These are phyloP conservation scores for Phengaris alcon DNA, from an alignment of 2,888 invertebrate genomes.

Conservation along the genomic window DNA sequence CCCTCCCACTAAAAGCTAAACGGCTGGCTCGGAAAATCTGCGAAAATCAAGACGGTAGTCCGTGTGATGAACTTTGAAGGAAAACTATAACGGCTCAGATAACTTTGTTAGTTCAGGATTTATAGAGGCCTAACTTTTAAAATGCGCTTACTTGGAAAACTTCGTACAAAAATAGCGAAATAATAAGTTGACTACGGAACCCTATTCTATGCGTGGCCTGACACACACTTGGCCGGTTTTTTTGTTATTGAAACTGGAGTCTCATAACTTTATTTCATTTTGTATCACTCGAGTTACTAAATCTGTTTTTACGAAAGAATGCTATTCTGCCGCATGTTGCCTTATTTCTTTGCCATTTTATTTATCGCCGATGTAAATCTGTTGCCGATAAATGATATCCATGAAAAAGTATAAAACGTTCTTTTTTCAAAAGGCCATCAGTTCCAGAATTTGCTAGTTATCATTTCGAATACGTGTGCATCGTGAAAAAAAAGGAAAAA, in stretches of 20 bases:
- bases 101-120: too few species aligned
- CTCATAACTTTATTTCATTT: not conserved
- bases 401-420: slow-evolving; percentile 18
- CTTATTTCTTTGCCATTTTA: slow-evolving; percentile 26
- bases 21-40: too few species aligned
- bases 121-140: too few species aligned
- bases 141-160: too few species aligned
- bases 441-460: slow-evolving; percentile 41
- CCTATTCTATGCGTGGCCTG: too few species aligned
- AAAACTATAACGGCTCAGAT: too few species aligned
- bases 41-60: too few species aligned
- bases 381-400: slow-evolving; percentile 23
- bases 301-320: not conserved
- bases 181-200: too few species aligned
- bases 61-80: too few species aligned
- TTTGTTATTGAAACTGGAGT: not conserved
- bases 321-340: slow-evolving; percentile 1
- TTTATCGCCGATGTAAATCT: slow-evolving; percentile 17
- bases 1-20: too few species aligned
- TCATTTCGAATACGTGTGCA: slow-evolving; percentile 40
- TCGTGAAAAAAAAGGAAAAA: slow-evolving; percentile 50
- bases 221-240: too few species aligned
- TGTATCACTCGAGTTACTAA: not conserved
- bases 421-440: slow-evolving; percentile 30
- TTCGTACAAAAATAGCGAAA: too few species aligned